A percentile compares a stretch with the other conserved stretches of the same genome.
These are phyloP conservation scores for Galeopsomyia nigrocyanea DNA, from an alignment of 2,888 invertebrate species.

Conservation along the genomic window DNA sequence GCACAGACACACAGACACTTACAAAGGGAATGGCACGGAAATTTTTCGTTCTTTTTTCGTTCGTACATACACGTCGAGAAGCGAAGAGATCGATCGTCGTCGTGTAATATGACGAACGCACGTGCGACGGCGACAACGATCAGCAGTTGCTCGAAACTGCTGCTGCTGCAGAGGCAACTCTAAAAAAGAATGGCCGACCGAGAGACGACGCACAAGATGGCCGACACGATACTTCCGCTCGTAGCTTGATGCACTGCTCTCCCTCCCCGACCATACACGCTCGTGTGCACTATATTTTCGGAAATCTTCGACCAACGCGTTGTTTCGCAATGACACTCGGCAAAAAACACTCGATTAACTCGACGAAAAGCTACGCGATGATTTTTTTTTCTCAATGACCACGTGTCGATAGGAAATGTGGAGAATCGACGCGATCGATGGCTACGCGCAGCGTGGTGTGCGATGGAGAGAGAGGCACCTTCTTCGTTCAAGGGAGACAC, in stretches of 20 bases:
- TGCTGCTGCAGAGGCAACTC: neutral
- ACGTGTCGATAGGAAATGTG: no score
- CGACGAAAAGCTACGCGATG: no score
- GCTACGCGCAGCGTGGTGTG: neutral
- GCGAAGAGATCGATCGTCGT: slow-evolving; percentile 27
- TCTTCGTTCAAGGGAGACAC: neutral
- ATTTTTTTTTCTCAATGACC: no score
- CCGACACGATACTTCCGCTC: slow-evolving; percentile 51
- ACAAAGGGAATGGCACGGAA: neutral
- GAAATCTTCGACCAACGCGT: neutral
- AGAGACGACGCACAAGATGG: slow-evolving; percentile 51
- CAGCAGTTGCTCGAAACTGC: neutral
- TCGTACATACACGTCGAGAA: neutral
- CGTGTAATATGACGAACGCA: slow-evolving; percentile 1
- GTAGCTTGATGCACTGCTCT: slow-evolving; percentile 26
- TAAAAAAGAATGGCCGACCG: neutral
- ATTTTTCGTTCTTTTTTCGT: slow-evolving; percentile 4
- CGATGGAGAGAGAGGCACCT: neutral
- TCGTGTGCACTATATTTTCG: neutral
- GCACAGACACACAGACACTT: no score
- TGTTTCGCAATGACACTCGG: no score
- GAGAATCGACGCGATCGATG: slow-evolving; percentile 33
- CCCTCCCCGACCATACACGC: neutral
- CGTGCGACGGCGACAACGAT: neutral
- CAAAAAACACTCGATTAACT: no score